These are phyloP conservation scores for Lytechinus pictus DNA, from an alignment of 35 echinoderm and acorn worm species.

Conservation along the genomic window DNA sequence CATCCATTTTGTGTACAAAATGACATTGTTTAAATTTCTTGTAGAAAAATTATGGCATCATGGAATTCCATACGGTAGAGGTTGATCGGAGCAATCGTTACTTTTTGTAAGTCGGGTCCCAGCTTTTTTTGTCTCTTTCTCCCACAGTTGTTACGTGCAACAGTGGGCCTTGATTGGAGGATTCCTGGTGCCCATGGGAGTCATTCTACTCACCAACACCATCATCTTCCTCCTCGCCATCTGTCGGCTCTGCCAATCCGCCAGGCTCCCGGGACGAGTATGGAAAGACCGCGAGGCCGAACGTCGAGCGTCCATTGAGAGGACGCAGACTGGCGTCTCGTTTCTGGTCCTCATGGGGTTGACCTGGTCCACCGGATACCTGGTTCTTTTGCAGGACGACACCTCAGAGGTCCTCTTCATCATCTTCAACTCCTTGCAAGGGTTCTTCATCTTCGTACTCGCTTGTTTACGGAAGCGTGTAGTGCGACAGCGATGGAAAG, in stretches of 20 bases:
- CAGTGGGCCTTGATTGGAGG: slow-evolving; percentile 38
- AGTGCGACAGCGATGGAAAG: slow-evolving; percentile 51
- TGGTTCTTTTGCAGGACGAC: slow-evolving; percentile 30
- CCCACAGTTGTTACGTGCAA: neutral
- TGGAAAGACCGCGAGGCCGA: slow-evolving; percentile 25
- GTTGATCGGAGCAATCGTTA: too few species aligned
- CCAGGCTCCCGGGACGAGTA: neutral
- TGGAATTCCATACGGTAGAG: too few species aligned
- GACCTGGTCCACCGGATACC: slow-evolving; percentile 67
- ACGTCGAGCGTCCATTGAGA: neutral
- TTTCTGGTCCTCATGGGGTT: slow-evolving; percentile 60
- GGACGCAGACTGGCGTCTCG: slow-evolving; percentile 26
- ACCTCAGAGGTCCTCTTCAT: slow-evolving; percentile 53
- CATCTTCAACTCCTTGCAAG: slow-evolving; percentile 79
- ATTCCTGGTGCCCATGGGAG: slow-evolving; percentile 33
- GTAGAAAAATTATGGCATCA: too few species aligned
- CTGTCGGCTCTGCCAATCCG: neutral
- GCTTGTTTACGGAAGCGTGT: slow-evolving; percentile 64
- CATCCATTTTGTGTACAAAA: too few species aligned
- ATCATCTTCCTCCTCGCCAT: slow-evolving; percentile 67
- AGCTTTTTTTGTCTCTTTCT: neutral
- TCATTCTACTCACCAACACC: slow-evolving; percentile 48
- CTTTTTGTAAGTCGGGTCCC: too few species aligned
- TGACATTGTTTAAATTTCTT: too few species aligned
- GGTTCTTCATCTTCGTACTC: slow-evolving; percentile 76